Conservation (phyloP, 2,888 invertebrate species). For the Girardia tigrina region DNA sequence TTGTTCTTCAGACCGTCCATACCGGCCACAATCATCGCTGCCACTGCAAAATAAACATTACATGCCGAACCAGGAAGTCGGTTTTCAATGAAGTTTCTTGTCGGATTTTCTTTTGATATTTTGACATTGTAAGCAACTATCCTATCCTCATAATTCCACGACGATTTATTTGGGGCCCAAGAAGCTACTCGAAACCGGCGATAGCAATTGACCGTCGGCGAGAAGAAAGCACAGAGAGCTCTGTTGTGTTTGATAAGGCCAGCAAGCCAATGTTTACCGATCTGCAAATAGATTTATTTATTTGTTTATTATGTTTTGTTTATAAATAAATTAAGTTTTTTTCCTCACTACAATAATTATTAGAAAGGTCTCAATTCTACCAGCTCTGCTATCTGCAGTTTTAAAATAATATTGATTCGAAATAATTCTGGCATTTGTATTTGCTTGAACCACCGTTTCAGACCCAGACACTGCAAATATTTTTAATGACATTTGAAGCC, state of each 20-base stretch:
- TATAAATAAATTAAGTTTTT: too few relatives aligned
- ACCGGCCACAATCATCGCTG: conserved; percentile 39
- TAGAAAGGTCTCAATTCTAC: too few relatives aligned
- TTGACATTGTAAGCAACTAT: conserved; percentile 30
- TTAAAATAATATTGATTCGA: too few relatives aligned
- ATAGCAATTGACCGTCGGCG: conserved; percentile 41
- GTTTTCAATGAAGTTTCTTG: conserved; percentile 38
- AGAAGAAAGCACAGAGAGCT: conserved; percentile 39
- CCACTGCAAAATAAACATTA: conserved; percentile 39
- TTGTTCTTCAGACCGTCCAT: conserved; percentile 38
- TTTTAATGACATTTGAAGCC: too few relatives aligned
- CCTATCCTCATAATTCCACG: conserved; percentile 35
- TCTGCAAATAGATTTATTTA: too few relatives aligned
- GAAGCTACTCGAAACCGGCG: conserved; percentile 38
- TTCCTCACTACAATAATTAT: too few relatives aligned
- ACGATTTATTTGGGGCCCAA: conserved; percentile 32
- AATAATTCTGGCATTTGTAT: too few relatives aligned
- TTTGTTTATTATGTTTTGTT: too few relatives aligned
- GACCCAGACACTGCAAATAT: too few relatives aligned
- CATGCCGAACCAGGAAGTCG: conserved; percentile 39
- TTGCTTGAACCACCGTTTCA: too few relatives aligned
- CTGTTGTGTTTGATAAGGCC: conserved; percentile 39
- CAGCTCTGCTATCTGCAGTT: too few relatives aligned
- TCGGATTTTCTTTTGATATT: not conserved
- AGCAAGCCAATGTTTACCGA: conserved; percentile 39